Conservation (phyloP, 1,140 invertebrate genomes). For the Kradibia gibbosae region DNA sequence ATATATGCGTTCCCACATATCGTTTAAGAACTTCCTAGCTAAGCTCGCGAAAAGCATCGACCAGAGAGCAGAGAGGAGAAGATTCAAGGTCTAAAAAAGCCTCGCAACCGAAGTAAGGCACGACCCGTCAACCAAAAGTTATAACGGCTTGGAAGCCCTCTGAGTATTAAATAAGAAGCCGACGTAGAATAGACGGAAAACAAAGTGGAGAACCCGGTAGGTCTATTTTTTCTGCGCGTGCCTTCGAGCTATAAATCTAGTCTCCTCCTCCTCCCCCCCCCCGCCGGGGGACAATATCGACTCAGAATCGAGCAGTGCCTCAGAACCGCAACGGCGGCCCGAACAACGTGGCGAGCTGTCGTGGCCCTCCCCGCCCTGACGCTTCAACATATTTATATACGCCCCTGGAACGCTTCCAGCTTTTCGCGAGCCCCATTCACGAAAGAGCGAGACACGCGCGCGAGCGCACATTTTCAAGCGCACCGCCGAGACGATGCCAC, state of each 20-base stretch:
- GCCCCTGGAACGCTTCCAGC: slow-evolving; percentile 56
- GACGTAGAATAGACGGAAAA: background rate
- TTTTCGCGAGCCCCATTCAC: slow-evolving; percentile 52
- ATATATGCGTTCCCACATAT: no score
- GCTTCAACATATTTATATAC: slow-evolving; percentile 8
- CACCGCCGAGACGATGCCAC: background rate
- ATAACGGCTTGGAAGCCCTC: background rate
- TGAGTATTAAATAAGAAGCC: background rate
- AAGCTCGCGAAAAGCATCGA: background rate
- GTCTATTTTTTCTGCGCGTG: slow-evolving; percentile 22
- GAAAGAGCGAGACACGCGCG: slow-evolving; percentile 33
- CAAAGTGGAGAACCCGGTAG: background rate
- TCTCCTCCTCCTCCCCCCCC: background rate
- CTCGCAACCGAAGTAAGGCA: background rate
- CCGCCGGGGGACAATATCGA: background rate
- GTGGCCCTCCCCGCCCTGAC: background rate
- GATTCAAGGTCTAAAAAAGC: background rate
- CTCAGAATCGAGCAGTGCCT: background rate
- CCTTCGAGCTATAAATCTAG: slow-evolving; percentile 15
- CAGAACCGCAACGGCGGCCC: background rate
- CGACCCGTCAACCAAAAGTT: background rate
- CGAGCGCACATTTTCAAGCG: slow-evolving; percentile 5
- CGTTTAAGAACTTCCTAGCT: background rate
- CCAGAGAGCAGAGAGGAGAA: background rate
- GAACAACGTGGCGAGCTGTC: background rate